Evolutionary conservation across 2,113 vertebrate species (phyloP), one percentile per base, ranked within the genome.

Genomic region (Psittacula cyanocephala): DNA sequence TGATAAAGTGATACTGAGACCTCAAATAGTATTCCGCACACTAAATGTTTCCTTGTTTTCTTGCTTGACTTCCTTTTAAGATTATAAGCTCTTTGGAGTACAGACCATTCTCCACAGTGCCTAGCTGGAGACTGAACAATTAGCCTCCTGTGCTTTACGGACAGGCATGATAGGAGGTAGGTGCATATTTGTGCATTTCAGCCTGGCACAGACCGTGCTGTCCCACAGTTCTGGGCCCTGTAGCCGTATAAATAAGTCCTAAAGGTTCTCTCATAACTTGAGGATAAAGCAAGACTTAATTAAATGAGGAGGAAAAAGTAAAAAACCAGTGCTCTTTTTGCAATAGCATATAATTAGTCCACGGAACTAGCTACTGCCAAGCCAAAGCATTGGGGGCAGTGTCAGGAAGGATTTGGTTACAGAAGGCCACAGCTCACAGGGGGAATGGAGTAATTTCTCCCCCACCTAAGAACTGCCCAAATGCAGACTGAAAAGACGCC

Each of bases 11-110:
- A 53, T 35, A 35, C 25, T 8, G 11, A 67, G 44, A 81, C 20
- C 65, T 75, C 55, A 43, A 74, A 63, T 17, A 63, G 6, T 46
- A 49, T 25, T 94, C 46, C 50, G 67, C 17, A 6, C 20, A 74
- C n/a, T n/a, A 60, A 83, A 41, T 31, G 31, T 57, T 77, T 91
- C 72, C 72, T 92, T 92, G 72, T 59, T 86, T 81, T 59, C 68
- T 77, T 86, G 23, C 52, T 68, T 9, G 3, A 35, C 33, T 85
- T 81, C 33, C 50, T 64, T 67, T 39, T 79, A 57, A 67, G 44
- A n/a, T 41, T 69, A 11, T 35, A 44, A 79, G 9, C 12, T 17
- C 65, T 46, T 47, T 60, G 57, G 52, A 89, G 65, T 57, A 91
- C 55, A 71, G 35, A 47, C 8, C 17, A 0, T 55, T 60, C 53